Evolutionary conservation across 2,797 vertebrate genomes (phyloP).

Genomic region (Remorina albescens): DNA sequence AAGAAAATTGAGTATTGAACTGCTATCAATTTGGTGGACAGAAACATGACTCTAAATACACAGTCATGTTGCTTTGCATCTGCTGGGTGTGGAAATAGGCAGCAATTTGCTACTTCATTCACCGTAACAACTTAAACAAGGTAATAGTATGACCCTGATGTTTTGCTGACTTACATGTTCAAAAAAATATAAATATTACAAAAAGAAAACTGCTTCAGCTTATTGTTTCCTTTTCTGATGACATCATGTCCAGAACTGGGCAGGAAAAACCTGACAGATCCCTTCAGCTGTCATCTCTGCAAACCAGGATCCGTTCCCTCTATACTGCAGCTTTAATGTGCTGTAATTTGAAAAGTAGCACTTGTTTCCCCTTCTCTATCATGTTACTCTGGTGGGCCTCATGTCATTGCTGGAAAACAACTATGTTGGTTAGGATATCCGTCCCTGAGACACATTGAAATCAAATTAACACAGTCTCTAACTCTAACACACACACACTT

Average conservation of each 20-base stretch:
- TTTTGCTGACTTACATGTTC: not conserved
- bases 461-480: conserved; percentile 1
- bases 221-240: not conserved
- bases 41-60: not conserved
- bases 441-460: conserved; percentile 18
- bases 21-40: not conserved
- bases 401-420: conserved; percentile 16
- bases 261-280: not conserved
- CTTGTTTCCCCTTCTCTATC: conserved; percentile 1
- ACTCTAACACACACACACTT: conserved; percentile 8
- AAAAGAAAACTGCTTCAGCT: not conserved
- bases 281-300: not conserved
- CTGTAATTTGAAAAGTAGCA: not conserved
- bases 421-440: conserved; percentile 6
- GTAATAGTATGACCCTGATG: not conserved
- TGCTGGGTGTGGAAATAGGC: not conserved
- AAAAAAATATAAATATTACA: not conserved
- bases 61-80: not conserved
- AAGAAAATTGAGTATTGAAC: not conserved
- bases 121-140: not conserved
- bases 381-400: not conserved
- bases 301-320: not conserved
- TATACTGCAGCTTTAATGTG: not conserved
- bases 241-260: not conserved
- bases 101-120: not conserved